Evolutionary conservation across 2,888 invertebrate genomes (phyloP).

Genomic region (Chrysomela aeneicollis): DNA sequence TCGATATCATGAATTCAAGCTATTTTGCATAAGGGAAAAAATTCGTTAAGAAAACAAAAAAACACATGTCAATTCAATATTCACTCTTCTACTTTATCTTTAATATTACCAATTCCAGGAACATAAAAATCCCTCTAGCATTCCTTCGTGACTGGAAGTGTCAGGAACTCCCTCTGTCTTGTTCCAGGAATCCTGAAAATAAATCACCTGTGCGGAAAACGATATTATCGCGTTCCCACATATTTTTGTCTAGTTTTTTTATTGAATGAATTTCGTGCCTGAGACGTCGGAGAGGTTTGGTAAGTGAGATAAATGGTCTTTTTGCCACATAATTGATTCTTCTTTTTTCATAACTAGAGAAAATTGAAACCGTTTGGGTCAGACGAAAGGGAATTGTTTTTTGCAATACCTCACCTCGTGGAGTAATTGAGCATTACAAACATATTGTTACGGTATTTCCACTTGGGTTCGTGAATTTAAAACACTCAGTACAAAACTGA

Average conservation of each 20-base stretch:
- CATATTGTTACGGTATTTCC: too few species aligned
- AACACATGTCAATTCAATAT: too few species aligned
- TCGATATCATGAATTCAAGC: too few species aligned
- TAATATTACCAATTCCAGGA: background rate
- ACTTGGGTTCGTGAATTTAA: too few species aligned
- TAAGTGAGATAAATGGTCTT: slow-evolving; percentile 35
- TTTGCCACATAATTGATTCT: slow-evolving; percentile 33
- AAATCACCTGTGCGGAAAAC: slow-evolving; percentile 34
- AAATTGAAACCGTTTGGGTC: slow-evolving; percentile 33
- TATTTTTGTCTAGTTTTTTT: slow-evolving; percentile 37
- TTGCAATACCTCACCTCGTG: background rate
- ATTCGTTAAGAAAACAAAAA: too few species aligned
- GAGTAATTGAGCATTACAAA: too few species aligned
- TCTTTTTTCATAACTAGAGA: slow-evolving; percentile 28
- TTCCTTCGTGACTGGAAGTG: slow-evolving; percentile 3
- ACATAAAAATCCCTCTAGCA: background rate
- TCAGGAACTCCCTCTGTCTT: slow-evolving; percentile 20
- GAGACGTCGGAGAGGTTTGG: slow-evolving; percentile 23
- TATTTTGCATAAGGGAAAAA: too few species aligned
- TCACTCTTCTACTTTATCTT: background rate
- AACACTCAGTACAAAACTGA: too few species aligned
- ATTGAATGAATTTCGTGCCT: slow-evolving; percentile 20
- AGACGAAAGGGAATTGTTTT: slow-evolving; percentile 15
- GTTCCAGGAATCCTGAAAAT: slow-evolving; percentile 28
- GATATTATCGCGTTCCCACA: slow-evolving; percentile 34